Evolutionary conservation across 2,797 vertebrate species (phyloP).

Genomic region (Lutjanus campechanus): DNA sequence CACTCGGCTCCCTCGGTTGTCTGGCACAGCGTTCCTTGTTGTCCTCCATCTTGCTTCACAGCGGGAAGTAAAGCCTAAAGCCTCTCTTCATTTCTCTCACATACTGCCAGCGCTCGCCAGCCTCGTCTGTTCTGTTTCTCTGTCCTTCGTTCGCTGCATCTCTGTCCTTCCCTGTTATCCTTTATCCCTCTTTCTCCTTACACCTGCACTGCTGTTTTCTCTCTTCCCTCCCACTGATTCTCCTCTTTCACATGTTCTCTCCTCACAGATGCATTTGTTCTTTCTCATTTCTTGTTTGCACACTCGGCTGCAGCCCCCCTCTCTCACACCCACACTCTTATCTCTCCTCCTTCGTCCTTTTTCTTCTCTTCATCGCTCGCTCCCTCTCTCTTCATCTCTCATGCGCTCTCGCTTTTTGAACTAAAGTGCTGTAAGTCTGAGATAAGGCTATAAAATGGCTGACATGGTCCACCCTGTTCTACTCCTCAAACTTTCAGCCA

Average conservation of each 20-base stretch:
- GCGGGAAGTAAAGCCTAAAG: slow-evolving; percentile 64
- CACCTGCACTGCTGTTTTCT: slow-evolving; percentile 32
- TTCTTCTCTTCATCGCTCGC: slow-evolving; percentile 62
- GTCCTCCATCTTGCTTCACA: slow-evolving; percentile 79
- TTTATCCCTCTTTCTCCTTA: slow-evolving; percentile 28
- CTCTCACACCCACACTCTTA: slow-evolving; percentile 63
- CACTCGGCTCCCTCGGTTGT: slow-evolving; percentile 49
- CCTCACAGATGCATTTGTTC: slow-evolving; percentile 54
- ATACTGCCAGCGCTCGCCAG: slow-evolving; percentile 26
- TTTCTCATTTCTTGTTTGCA: slow-evolving; percentile 62
- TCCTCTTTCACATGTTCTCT: slow-evolving; percentile 24
- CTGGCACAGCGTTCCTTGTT: slow-evolving; percentile 58
- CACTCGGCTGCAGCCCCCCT: slow-evolving; percentile 40
- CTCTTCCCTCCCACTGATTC: slow-evolving; percentile 49
- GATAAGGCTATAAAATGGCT: slow-evolving; percentile 83
- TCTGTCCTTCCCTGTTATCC: slow-evolving; percentile 41
- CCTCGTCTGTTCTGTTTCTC: slow-evolving; percentile 39
- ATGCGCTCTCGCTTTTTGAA: slow-evolving; percentile 70
- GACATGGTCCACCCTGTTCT: slow-evolving; percentile 79
- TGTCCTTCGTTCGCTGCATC: slow-evolving; percentile 41
- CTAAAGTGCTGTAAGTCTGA: slow-evolving; percentile 78
- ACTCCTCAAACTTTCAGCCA: slow-evolving; percentile 73
- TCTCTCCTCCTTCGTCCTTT: slow-evolving; percentile 68
- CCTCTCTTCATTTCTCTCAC: slow-evolving; percentile 57
- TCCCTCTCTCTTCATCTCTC: slow-evolving; percentile 48